These are phyloP conservation scores for Aelia acuminata DNA, from an alignment of 2,888 invertebrate species.

Conservation along the genomic window DNA sequence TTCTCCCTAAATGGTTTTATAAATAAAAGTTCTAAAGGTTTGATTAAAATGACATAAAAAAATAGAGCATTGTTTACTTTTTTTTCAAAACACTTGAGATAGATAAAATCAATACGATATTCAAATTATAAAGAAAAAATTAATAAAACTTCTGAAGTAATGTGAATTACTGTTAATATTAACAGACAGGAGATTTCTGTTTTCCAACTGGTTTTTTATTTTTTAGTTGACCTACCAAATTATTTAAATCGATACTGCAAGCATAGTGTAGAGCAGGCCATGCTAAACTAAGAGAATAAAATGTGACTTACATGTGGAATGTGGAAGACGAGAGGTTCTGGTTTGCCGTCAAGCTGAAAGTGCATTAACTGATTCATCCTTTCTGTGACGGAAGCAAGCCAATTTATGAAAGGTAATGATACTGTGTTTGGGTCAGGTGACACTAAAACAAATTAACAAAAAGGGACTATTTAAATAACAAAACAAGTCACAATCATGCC, in stretches of 20 bases:
- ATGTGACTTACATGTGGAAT: constrained; percentile 74
- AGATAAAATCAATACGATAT: background rate
- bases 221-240: background rate
- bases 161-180: too few species aligned
- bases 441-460: constrained; percentile 9
- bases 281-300: background rate
- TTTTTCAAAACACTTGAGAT: too few species aligned
- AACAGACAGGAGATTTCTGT: background rate
- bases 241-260: too few species aligned
- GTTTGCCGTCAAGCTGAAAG: constrained; percentile 77
- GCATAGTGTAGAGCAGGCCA: background rate
- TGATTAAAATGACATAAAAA: too few species aligned
- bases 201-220: background rate
- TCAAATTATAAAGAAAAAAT: too few species aligned
- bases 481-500: background rate
- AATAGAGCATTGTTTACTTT: too few species aligned
- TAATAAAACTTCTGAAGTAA: background rate
- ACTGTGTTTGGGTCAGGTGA: constrained; percentile 53
- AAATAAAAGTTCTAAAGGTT: too few species aligned
- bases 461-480: background rate
- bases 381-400: constrained; percentile 84
- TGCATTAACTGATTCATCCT: constrained; percentile 82
- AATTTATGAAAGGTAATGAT: constrained; percentile 73
- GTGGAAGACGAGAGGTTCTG: constrained; percentile 79
- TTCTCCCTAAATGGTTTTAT: too few species aligned